Conservation (phyloP, 2,888 invertebrate species). For the Halictus ligatus region DNA sequence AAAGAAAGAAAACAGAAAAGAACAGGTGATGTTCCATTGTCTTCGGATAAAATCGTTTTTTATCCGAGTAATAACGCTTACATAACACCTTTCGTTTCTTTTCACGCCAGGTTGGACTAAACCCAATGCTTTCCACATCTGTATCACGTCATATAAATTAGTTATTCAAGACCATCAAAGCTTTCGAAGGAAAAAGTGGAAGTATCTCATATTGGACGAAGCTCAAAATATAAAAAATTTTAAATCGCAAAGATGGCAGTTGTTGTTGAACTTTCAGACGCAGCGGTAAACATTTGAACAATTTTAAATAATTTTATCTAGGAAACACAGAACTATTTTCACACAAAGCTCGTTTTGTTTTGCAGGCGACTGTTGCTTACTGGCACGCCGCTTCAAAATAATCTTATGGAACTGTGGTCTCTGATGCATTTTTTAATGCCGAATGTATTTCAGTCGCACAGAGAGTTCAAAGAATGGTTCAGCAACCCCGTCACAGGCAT, state of each 20-base stretch:
- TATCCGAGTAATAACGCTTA: slow-evolving; percentile 10
- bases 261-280: slow-evolving; percentile 96
- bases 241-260: slow-evolving; percentile 99
- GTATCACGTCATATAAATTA: slow-evolving; percentile 98
- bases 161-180: slow-evolving; percentile 99
- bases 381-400: slow-evolving; percentile 98
- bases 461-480: slow-evolving; percentile 99
- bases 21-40: slow-evolving; percentile 84
- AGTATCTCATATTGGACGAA: slow-evolving; percentile 98
- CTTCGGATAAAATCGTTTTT: not conserved
- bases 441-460: slow-evolving; percentile 97
- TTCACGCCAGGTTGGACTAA: slow-evolving; percentile 94
- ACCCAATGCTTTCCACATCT: slow-evolving; percentile 98
- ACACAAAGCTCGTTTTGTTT: slow-evolving; percentile 45
- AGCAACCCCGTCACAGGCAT: slow-evolving; percentile 98
- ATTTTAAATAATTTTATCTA: not conserved
- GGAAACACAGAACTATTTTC: not conserved
- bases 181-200: slow-evolving; percentile 98
- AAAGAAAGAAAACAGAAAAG: slow-evolving; percentile 97
- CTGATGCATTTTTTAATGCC: slow-evolving; percentile 99
- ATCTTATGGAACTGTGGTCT: slow-evolving; percentile 98
- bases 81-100: slow-evolving; percentile 23
- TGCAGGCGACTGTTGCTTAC: slow-evolving; percentile 94
- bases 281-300: slow-evolving; percentile 87
- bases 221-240: slow-evolving; percentile 99